Conservation (phyloP, 2,113 vertebrate genomes). For the Saguinus midas region DNA sequence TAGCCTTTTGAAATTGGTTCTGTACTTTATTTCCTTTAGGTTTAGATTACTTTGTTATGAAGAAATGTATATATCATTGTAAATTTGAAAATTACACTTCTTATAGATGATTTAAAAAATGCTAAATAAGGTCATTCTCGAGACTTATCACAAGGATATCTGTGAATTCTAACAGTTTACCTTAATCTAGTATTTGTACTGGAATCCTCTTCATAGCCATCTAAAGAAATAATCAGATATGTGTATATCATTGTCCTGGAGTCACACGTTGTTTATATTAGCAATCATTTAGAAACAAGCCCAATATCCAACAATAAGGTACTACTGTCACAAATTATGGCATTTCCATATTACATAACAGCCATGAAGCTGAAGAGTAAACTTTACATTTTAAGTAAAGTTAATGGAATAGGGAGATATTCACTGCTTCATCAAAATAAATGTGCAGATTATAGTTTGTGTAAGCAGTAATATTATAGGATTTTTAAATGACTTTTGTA, state of each 20-base stretch:
- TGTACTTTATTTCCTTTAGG: background rate
- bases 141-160: background rate
- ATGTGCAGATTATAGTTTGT: background rate
- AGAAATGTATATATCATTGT: background rate
- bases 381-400: slow-evolving; percentile 19
- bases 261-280: background rate
- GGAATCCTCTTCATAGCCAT: background rate
- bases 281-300: background rate
- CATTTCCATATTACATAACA: background rate
- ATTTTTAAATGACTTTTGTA: background rate
- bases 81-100: background rate
- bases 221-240: background rate
- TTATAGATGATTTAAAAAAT: background rate
- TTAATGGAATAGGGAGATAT: slow-evolving; percentile 21
- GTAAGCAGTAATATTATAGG: background rate
- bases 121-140: background rate
- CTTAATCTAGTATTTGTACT: background rate
- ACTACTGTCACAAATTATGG: background rate
- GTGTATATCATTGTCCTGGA: background rate
- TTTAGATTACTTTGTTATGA: background rate
- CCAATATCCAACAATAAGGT: background rate
- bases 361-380: background rate
- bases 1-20: background rate
- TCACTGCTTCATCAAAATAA: slow-evolving; percentile 32
- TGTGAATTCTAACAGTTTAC: background rate